Conservation (phyloP, 35 echinoderm and acorn worm genomes). For the Strongylocentrotus purpuratus region DNA sequence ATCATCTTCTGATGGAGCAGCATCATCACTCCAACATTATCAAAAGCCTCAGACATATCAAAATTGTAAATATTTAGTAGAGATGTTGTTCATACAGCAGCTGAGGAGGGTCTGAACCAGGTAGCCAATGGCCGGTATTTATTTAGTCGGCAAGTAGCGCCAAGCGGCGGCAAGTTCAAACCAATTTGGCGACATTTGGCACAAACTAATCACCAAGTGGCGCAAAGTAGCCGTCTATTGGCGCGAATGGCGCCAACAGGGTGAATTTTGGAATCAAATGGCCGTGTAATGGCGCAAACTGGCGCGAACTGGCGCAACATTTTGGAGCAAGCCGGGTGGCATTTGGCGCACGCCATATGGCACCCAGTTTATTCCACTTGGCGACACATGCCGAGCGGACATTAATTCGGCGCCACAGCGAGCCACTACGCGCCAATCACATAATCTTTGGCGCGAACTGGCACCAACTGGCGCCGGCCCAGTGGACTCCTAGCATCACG, state of each 20-base stretch:
- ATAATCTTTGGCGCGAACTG: constrained; percentile 47
- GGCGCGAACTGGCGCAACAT: constrained; percentile 48
- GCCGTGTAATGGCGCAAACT: constrained; percentile 53
- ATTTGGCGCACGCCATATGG: constrained; percentile 54
- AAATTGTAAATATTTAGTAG: constrained; percentile 51
- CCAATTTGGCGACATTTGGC: constrained; percentile 50
- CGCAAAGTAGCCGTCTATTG: constrained; percentile 53
- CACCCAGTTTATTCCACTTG: constrained; percentile 57
- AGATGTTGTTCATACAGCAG: constrained; percentile 46
- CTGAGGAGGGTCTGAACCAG: background rate
- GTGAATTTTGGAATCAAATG: constrained; percentile 52
- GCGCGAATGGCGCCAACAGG: constrained; percentile 27
- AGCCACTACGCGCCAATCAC: constrained; percentile 55
- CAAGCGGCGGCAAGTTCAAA: constrained; percentile 48
- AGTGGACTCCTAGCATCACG: background rate
- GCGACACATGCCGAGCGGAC: constrained; percentile 50
- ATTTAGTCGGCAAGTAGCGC: constrained; percentile 39
- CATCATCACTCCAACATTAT: constrained; percentile 1
- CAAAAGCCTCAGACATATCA: no score
- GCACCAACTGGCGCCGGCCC: constrained; percentile 38
- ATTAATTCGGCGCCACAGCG: constrained; percentile 55
- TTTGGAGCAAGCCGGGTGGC: constrained; percentile 46
- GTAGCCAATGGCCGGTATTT: constrained; percentile 20
- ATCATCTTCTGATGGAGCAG: constrained; percentile 30
- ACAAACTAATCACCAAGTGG: constrained; percentile 54